Conservation (phyloP, 2,888 invertebrate species). For the Acronicta psi region DNA sequence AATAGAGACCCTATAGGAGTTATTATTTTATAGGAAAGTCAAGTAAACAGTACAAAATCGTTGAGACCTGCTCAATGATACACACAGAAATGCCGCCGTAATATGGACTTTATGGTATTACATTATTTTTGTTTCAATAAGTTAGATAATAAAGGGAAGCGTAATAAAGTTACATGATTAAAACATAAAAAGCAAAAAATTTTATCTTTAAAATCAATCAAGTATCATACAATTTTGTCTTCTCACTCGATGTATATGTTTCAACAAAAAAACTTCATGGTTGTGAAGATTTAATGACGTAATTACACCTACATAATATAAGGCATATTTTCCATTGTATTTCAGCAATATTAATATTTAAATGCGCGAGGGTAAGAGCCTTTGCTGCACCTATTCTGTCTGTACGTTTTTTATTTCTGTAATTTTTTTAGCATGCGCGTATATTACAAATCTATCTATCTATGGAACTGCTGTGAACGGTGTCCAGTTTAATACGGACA, state of each 20-base stretch:
- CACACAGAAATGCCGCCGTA: slow-evolving; percentile 64
- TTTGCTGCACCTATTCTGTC: too few species aligned
- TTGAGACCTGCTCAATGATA: slow-evolving; percentile 68
- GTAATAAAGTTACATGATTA: slow-evolving; percentile 55
- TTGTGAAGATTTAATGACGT: slow-evolving; percentile 27
- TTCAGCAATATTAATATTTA: slow-evolving; percentile 7
- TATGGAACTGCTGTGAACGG: neutral
- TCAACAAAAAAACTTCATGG: slow-evolving; percentile 21
- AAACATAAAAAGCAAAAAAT: slow-evolving; percentile 44
- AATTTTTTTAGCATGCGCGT: too few species aligned
- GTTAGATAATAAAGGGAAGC: slow-evolving; percentile 37
- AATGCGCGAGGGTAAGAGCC: too few species aligned
- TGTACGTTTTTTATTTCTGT: too few species aligned
- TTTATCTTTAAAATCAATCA: slow-evolving; percentile 33
- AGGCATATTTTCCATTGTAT: slow-evolving; percentile 33
- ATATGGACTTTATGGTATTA: slow-evolving; percentile 35
- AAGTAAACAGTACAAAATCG: slow-evolving; percentile 45
- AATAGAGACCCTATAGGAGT: slow-evolving; percentile 9
- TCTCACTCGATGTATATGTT: slow-evolving; percentile 3
- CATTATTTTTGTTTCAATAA: slow-evolving; percentile 36
- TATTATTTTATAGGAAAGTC: slow-evolving; percentile 35
- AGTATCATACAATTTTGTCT: slow-evolving; percentile 31
- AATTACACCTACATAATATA: slow-evolving; percentile 37
- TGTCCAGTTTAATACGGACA: neutral
- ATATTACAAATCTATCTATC: too few species aligned